Conservation (phyloP, 2,888 invertebrate species). For the Cheiracanthium punctorium region DNA sequence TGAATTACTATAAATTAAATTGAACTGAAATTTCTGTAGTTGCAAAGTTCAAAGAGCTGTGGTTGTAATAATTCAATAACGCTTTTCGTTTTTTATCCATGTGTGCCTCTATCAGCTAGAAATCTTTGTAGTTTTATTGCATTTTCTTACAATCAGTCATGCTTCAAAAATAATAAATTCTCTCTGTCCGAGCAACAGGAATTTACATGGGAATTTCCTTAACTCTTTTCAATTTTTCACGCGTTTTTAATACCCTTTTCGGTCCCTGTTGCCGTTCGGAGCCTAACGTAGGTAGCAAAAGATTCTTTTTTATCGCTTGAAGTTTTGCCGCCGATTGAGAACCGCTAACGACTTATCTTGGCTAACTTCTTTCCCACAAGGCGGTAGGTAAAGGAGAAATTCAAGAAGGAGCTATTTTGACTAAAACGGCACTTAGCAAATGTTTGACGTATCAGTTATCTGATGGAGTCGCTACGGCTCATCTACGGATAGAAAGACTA, state of each 20-base stretch:
- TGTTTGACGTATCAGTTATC: neutral
- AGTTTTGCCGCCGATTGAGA: neutral
- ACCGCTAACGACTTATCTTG: neutral
- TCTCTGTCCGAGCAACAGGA: too few relatives aligned
- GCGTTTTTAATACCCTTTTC: neutral
- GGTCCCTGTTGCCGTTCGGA: neutral
- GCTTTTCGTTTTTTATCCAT: too few relatives aligned
- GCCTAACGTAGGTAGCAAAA: neutral
- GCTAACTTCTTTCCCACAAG: neutral
- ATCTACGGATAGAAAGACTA: neutral
- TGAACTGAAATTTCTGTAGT: too few relatives aligned
- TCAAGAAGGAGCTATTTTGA: neutral
- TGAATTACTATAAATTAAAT: too few relatives aligned
- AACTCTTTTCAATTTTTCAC: neutral
- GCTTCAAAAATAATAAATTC: too few relatives aligned
- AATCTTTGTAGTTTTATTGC: too few relatives aligned
- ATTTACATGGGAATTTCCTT: neutral
- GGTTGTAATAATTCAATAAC: too few relatives aligned
- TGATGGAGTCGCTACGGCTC: neutral
- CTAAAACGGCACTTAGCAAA: slow-evolving; percentile 1
- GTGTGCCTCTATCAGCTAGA: too few relatives aligned
- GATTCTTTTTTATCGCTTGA: neutral
- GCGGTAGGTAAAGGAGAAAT: neutral
- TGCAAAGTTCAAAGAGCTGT: too few relatives aligned
- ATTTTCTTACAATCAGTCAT: too few relatives aligned